A percentile compares a stretch with the other conserved stretches of the same genome.
Evolutionary conservation across 2,797 vertebrate genomes (phyloP).

Genomic region (Kryptolebias ocellatus): DNA sequence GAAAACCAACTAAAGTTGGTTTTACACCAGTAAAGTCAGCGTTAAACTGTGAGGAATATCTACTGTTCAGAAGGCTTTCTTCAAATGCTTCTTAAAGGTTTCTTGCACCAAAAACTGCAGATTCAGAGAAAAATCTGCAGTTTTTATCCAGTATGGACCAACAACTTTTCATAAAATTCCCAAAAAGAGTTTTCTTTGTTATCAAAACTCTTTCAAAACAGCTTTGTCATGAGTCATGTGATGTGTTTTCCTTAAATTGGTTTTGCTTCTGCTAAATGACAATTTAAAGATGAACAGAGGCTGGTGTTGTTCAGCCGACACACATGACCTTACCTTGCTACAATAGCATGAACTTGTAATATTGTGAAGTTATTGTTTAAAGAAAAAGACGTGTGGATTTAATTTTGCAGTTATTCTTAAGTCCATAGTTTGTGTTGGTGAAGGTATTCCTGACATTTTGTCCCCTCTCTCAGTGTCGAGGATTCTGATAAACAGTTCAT

Average conservation of each 20-base stretch:
- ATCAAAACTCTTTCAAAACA: background rate
- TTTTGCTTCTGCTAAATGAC: background rate
- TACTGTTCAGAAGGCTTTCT: conserved; percentile 2
- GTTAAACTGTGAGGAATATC: background rate
- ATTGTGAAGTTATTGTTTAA: conserved; percentile 8
- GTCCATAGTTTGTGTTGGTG: background rate
- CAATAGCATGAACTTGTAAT: background rate
- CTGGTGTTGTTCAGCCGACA: background rate
- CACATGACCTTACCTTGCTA: background rate
- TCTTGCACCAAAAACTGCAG: background rate
- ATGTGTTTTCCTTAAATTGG: background rate
- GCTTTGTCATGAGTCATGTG: background rate
- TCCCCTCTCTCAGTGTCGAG: background rate
- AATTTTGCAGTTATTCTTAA: conserved; percentile 8
- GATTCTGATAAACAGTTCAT: conserved; percentile 11
- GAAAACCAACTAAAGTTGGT: conserved; percentile 81
- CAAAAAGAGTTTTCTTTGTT: background rate
- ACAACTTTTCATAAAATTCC: background rate
- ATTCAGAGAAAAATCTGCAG: background rate
- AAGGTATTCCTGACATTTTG: conserved; percentile 31
- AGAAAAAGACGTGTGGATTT: conserved; percentile 11
- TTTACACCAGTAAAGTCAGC: conserved; percentile 12
- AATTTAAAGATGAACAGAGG: background rate
- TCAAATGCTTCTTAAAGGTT: background rate
- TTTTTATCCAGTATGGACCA: conserved; percentile 26